These are phyloP conservation scores for Arge pagana DNA, from an alignment of 2,888 invertebrate species.

Conservation along the genomic window DNA sequence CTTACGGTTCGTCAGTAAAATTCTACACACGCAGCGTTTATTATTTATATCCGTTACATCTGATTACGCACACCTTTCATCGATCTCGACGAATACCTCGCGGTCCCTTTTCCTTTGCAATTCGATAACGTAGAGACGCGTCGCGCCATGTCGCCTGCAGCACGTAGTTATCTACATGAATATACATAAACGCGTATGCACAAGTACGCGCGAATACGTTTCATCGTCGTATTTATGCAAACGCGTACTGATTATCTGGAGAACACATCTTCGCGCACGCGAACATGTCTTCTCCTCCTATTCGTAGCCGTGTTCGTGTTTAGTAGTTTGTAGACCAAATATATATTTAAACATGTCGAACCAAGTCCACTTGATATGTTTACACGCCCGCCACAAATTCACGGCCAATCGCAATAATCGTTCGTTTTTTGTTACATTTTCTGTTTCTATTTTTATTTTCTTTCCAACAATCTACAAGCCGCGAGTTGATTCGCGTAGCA, in stretches of 20 bases:
- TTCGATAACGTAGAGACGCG: constrained; percentile 25
- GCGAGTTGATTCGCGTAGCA: too few relatives aligned
- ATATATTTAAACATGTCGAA: constrained; percentile 10
- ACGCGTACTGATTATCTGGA: too few relatives aligned
- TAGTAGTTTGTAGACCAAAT: constrained; percentile 16
- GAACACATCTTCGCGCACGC: too few relatives aligned
- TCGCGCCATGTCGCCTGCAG: constrained; percentile 55
- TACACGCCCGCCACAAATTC: neutral
- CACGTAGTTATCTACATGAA: constrained; percentile 47
- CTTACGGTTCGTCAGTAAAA: constrained; percentile 14
- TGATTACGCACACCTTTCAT: neutral
- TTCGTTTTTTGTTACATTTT: neutral
- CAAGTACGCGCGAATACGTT: too few relatives aligned
- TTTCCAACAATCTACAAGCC: neutral
- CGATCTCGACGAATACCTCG: neutral
- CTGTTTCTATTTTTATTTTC: neutral
- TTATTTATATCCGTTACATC: neutral
- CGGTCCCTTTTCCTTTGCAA: neutral
- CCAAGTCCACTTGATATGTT: constrained; percentile 5
- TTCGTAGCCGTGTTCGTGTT: constrained; percentile 19
- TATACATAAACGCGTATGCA: too few relatives aligned
- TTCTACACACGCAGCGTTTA: constrained; percentile 4
- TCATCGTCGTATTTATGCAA: too few relatives aligned
- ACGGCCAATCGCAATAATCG: constrained; percentile 4
- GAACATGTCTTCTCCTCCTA: neutral